Evolutionary conservation across 2,888 invertebrate species (phyloP).

Genomic region (Coremacera marginata): DNA sequence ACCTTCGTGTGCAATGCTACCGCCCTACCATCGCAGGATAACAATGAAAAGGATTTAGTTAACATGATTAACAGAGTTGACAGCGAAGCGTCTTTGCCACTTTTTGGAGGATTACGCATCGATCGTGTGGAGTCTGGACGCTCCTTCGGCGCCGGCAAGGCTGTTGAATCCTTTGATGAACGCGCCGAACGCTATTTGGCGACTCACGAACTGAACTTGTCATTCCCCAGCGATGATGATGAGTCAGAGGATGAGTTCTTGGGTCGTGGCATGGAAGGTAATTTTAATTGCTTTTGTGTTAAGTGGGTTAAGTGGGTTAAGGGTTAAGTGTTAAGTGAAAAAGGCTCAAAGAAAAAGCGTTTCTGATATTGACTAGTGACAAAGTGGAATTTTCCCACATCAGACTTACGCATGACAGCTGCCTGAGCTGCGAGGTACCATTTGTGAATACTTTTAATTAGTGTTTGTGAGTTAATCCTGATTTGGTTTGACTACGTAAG

Average conservation of each 20-base stretch:
- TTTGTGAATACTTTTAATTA: no score
- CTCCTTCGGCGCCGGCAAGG: slow-evolving; percentile 59
- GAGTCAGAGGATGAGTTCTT: slow-evolving; percentile 62
- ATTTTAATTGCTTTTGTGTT: slow-evolving; percentile 32
- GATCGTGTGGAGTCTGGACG: slow-evolving; percentile 66
- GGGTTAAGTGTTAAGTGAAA: no score
- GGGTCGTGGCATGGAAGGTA: slow-evolving; percentile 66
- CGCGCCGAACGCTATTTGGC: slow-evolving; percentile 70
- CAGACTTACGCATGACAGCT: no score
- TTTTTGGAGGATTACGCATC: slow-evolving; percentile 69
- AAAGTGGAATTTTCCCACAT: no score
- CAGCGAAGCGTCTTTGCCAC: slow-evolving; percentile 64
- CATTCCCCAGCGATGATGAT: slow-evolving; percentile 66
- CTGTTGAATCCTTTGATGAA: slow-evolving; percentile 69
- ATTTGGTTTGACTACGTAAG: no score
- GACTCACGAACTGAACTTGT: slow-evolving; percentile 70
- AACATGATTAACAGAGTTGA: slow-evolving; percentile 70
- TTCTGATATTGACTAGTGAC: no score
- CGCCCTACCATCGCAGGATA: slow-evolving; percentile 66
- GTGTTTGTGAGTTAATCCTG: no score
- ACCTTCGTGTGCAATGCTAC: slow-evolving; percentile 60
- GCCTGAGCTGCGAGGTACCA: no score
- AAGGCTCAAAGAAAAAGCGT: no score
- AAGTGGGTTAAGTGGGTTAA: no score
- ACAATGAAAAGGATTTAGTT: slow-evolving; percentile 69